Conservation (phyloP, 2,888 invertebrate genomes). For the Silvanus unidentatus region DNA sequence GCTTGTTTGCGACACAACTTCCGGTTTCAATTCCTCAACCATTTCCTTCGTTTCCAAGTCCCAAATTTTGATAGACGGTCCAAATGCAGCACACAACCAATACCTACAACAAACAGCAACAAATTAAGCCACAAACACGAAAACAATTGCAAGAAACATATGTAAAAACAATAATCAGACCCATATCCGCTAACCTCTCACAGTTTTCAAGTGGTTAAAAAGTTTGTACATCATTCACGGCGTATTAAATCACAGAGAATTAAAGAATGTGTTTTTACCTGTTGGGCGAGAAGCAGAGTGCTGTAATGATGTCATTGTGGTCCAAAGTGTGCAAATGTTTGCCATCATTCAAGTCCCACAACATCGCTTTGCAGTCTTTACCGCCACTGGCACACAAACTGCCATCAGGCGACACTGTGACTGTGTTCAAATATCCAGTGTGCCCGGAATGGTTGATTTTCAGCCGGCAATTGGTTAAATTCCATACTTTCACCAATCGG, state of each 20-base stretch:
- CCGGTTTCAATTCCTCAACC: slow-evolving; percentile 97
- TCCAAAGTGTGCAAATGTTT: slow-evolving; percentile 98
- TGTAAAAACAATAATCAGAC: slow-evolving; percentile 35
- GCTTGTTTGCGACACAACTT: slow-evolving; percentile 72
- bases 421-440: slow-evolving; percentile 95
- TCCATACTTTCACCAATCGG: slow-evolving; percentile 97
- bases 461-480: slow-evolving; percentile 94
- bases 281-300: slow-evolving; percentile 98
- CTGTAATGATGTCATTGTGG: slow-evolving; percentile 97
- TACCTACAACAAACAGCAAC: slow-evolving; percentile 50
- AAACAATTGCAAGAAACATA: too few species aligned
- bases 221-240: slow-evolving; percentile 14
- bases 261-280: slow-evolving; percentile 47
- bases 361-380: slow-evolving; percentile 98
- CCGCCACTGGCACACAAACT: slow-evolving; percentile 99
- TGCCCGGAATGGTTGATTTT: slow-evolving; percentile 99
- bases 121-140: too few species aligned
- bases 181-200: slow-evolving; percentile 48
- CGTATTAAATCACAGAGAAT: neutral
- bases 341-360: slow-evolving; percentile 99
- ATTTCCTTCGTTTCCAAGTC: slow-evolving; percentile 99
- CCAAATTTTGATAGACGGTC: slow-evolving; percentile 98
- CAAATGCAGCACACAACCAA: slow-evolving; percentile 99
- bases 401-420: slow-evolving; percentile 98
- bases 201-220: slow-evolving; percentile 40